phyloP scores from a whole-genome alignment of 2,797 vertebrate species.

The Xyrichtys novacula region DNA sequence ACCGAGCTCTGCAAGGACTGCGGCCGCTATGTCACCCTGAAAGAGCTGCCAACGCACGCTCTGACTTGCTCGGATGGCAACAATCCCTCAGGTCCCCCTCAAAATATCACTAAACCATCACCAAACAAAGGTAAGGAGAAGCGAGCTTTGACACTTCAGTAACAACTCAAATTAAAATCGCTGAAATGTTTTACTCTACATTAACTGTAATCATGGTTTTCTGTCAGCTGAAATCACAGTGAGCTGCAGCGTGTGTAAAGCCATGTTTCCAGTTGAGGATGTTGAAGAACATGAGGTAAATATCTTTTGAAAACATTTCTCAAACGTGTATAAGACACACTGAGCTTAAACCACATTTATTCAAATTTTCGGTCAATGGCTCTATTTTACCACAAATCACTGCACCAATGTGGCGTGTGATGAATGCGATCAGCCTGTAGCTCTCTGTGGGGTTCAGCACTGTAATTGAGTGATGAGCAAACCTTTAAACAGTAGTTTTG shows the following conservation, averaged over 20 bases:
- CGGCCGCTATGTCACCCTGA: slow-evolving; percentile 74
- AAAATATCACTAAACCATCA: neutral
- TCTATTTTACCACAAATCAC: too few relatives aligned
- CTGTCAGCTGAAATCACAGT: slow-evolving; percentile 21
- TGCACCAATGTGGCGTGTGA: too few relatives aligned
- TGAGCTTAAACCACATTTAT: too few relatives aligned
- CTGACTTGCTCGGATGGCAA: slow-evolving; percentile 49
- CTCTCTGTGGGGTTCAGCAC: too few relatives aligned
- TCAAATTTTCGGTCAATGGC: too few relatives aligned
- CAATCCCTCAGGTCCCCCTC: neutral
- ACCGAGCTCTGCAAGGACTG: slow-evolving; percentile 82
- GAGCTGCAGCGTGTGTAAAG: slow-evolving; percentile 54
- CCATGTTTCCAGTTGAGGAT: slow-evolving; percentile 62
- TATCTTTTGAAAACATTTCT: too few relatives aligned
- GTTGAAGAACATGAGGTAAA: slow-evolving; percentile 77
- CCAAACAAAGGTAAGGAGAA: neutral
- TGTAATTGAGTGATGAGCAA: too few relatives aligned
- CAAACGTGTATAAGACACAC: too few relatives aligned
- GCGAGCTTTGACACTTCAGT: neutral
- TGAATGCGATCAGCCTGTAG: too few relatives aligned
- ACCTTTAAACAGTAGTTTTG: too few relatives aligned
- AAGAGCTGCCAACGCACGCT: slow-evolving; percentile 59
- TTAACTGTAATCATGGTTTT: neutral
- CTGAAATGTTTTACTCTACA: neutral
- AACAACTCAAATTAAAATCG: neutral